Evolutionary conservation across 2,113 vertebrate species (phyloP), one percentile per base, ranked within the genome.

Genomic region (Phyllostomus discolor): DNA sequence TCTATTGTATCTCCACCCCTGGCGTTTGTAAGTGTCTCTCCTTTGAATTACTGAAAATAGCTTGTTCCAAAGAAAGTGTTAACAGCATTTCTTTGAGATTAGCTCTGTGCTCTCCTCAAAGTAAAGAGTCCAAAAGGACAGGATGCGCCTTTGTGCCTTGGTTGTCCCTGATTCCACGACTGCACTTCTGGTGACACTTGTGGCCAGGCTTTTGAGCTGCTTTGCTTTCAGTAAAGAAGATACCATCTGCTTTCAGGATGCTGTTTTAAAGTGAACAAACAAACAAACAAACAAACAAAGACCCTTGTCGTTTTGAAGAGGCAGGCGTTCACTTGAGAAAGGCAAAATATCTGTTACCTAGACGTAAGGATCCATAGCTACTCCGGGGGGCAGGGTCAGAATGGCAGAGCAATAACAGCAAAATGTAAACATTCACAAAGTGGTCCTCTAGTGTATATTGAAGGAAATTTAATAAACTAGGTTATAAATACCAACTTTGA

Each of bases 11-110:
- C 28, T 59, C 64, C 0, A 59, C 7, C 54, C 24, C 35, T 14
- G 35, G 28, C 31, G 22, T 57, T 46, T 94, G 59, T 73, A 95
- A 35, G 75, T 78, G 41, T 50, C 33, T 88, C 79, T 70, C 82
- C 87, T 97, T 95, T 96, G 88, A 96, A 95, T 93, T 88, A 83
- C 64, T 54, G 72, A 88, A 90, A 97, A 84, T 31, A 67, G 86
- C 52, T 78, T 94, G 93, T 90, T 70, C 80, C 38, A 96, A 95
- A 88, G 80, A 48, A 90, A 85, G 76, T 59, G 52, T 88, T 90
- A 90, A 73, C 52, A 89, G 73, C 28, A 22, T 38, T 90, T 72
- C 80, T 96, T 96, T 88, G 46, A 84, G 90, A 90, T 70, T 88
- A 62, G 59, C 66, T 33, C 8, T 90, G 84, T 67, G 26, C 6